A percentile compares a stretch with the other conserved stretches of the same genome.
Evolutionary conservation across 2,888 invertebrate species (phyloP).

Genomic region (Achlya flavicornis): DNA sequence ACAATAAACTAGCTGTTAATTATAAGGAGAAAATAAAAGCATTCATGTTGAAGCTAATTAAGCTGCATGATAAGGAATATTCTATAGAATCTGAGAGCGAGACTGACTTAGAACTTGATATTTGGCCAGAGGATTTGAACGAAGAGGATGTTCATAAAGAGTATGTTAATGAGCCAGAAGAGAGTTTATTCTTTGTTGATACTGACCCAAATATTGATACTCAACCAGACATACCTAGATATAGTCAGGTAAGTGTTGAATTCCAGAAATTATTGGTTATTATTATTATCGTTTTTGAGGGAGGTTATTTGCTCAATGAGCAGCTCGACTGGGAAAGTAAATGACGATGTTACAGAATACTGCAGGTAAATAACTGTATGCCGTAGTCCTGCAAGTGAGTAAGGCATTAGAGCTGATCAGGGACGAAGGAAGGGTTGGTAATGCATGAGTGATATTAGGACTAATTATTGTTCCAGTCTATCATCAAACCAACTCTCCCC

Average conservation of each 20-base stretch:
- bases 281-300: too few species aligned
- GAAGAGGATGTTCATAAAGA: slow-evolving; percentile 33
- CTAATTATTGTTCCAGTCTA: too few species aligned
- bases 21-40: slow-evolving; percentile 76
- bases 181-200: slow-evolving; percentile 73
- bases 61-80: slow-evolving; percentile 53
- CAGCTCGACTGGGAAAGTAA: too few species aligned
- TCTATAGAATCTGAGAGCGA: slow-evolving; percentile 54
- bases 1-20: slow-evolving; percentile 65
- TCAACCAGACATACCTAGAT: slow-evolving; percentile 58
- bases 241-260: slow-evolving; percentile 60
- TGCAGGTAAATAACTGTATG: too few species aligned
- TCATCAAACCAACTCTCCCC: too few species aligned
- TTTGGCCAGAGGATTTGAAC: slow-evolving; percentile 70
- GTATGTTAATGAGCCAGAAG: slow-evolving; percentile 38
- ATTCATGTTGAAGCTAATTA: slow-evolving; percentile 74
- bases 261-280: background rate
- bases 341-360: too few species aligned
- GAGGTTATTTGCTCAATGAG: too few species aligned
- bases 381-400: too few species aligned
- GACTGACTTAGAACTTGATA: slow-evolving; percentile 67
- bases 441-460: too few species aligned
- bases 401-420: too few species aligned
- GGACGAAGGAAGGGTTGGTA: too few species aligned
- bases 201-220: slow-evolving; percentile 59